A percentile compares a stretch with the other conserved stretches of the same genome.
These are phyloP conservation scores for Stratiomys singularior DNA, from an alignment of 2,888 invertebrate genomes.

Conservation along the genomic window DNA sequence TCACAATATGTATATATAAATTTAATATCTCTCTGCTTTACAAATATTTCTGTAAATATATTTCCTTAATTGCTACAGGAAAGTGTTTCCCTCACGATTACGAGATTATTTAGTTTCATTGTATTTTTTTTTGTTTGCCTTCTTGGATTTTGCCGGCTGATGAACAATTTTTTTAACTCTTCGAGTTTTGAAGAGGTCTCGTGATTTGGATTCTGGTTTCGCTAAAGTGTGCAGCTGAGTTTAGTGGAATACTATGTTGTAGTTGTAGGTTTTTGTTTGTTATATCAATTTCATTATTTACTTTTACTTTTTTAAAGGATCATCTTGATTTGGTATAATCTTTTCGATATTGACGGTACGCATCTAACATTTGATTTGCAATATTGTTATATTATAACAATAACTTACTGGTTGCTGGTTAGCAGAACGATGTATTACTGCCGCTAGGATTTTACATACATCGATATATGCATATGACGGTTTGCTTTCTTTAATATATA, in stretches of 20 bases:
- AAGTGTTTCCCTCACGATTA: constrained; percentile 43
- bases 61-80: constrained; percentile 40
- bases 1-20: constrained; percentile 40
- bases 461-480: constrained; percentile 10
- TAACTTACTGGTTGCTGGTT: constrained; percentile 43
- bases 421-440: constrained; percentile 47
- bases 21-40: constrained; percentile 39
- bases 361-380: constrained; percentile 41
- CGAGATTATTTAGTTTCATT: constrained; percentile 28
- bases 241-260: not conserved
- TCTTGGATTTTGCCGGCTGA: constrained; percentile 26
- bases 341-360: constrained; percentile 47
- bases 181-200: not conserved
- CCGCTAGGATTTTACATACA: constrained; percentile 13
- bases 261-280: not conserved
- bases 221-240: not conserved
- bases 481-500: constrained; percentile 14
- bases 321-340: not conserved
- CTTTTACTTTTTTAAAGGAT: not conserved
- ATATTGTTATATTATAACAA: constrained; percentile 45
- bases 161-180: constrained; percentile 7
- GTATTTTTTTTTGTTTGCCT: constrained; percentile 16
- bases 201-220: not conserved
- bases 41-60: constrained; percentile 39
- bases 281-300: not conserved